Conservation (phyloP, 2,113 vertebrate genomes). For the Gallinago undulata region DNA sequence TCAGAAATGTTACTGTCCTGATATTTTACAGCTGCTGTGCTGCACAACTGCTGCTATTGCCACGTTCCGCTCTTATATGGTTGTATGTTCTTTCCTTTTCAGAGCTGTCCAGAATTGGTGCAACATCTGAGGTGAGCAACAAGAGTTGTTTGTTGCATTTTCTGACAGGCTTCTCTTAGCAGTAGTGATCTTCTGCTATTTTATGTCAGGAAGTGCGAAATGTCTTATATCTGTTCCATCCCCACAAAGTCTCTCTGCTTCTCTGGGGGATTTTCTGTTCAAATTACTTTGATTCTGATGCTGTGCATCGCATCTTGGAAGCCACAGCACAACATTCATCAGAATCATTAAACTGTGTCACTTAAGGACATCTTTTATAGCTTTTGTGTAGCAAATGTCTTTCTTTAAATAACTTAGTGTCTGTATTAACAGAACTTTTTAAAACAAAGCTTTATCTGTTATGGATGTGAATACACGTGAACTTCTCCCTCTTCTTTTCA, state of each 20-base stretch:
- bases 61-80: not conserved
- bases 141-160: not conserved
- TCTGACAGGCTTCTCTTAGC: not conserved
- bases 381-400: not conserved
- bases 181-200: not conserved
- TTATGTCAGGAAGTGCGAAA: not conserved
- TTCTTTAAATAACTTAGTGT: not conserved
- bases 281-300: not conserved
- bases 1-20: not conserved
- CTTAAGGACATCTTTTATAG: not conserved
- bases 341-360: not conserved
- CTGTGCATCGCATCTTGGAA: not conserved
- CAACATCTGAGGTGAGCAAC: slow-evolving; percentile 90
- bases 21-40: not conserved
- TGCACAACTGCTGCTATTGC: not conserved
- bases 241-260: not conserved
- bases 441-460: not conserved
- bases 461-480: not conserved
- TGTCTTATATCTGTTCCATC: not conserved
- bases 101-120: slow-evolving; percentile 95
- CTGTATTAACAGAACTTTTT: not conserved
- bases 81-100: slow-evolving; percentile 63
- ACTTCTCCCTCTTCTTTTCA: slow-evolving; percentile 49
- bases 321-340: not conserved
- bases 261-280: not conserved